A percentile compares a stretch with the other conserved stretches of the same genome.
phyloP scores from a whole-genome alignment of 2,888 invertebrate species.

The Diplolepis rosae region DNA sequence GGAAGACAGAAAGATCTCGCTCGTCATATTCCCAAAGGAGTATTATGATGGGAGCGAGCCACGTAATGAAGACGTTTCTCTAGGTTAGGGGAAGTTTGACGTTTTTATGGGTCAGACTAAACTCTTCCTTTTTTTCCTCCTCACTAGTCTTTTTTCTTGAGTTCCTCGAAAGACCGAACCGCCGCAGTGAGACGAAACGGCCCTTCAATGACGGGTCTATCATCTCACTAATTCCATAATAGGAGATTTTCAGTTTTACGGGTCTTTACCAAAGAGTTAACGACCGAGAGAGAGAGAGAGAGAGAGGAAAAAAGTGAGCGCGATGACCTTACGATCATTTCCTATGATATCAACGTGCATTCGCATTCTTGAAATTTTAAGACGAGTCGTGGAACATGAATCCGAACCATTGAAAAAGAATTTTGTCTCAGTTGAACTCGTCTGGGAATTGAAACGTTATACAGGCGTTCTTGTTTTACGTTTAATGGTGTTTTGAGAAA shows the following conservation, averaged over 20 bases:
- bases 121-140: slow-evolving; percentile 57
- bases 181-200: slow-evolving; percentile 52
- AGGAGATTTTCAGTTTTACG: slow-evolving; percentile 65
- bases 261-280: slow-evolving; percentile 54
- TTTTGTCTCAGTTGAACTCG: background rate
- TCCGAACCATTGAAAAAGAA: slow-evolving; percentile 19
- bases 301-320: slow-evolving; percentile 38
- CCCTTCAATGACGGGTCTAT: slow-evolving; percentile 69
- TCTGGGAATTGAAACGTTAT: slow-evolving; percentile 9
- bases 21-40: slow-evolving; percentile 39
- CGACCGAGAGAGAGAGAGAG: too few species aligned
- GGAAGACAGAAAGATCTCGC: slow-evolving; percentile 42
- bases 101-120: slow-evolving; percentile 72
- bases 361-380: slow-evolving; percentile 1
- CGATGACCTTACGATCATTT: slow-evolving; percentile 50
- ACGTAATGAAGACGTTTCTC: slow-evolving; percentile 73
- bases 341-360: background rate
- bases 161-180: slow-evolving; percentile 59
- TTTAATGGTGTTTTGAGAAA: slow-evolving; percentile 1
- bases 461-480: slow-evolving; percentile 13
- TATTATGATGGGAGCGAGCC: slow-evolving; percentile 49
- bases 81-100: slow-evolving; percentile 73
- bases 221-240: slow-evolving; percentile 71
- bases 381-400: slow-evolving; percentile 9
- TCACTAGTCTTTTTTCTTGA: slow-evolving; percentile 47